A percentile compares a stretch with the other conserved stretches of the same genome.
Conservation (phyloP, 2,113 vertebrate species). For the Triplophysa siluroides region DNA sequence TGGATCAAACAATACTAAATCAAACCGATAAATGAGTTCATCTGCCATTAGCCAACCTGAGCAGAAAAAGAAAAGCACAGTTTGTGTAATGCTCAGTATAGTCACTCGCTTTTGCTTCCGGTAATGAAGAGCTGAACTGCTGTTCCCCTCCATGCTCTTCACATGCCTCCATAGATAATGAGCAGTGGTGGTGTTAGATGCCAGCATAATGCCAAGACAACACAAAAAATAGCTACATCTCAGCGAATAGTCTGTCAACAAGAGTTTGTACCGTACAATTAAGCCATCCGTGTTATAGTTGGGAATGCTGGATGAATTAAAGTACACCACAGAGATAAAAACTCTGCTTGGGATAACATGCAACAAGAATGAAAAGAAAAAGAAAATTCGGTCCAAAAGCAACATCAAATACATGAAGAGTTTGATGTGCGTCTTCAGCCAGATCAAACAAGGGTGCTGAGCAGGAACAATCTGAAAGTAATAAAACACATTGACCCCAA, state of each 20-base stretch:
- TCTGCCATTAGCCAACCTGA: neutral
- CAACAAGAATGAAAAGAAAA: slow-evolving; percentile 5
- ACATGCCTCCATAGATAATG: slow-evolving; percentile 57
- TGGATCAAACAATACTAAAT: neutral
- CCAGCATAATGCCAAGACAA: slow-evolving; percentile 42
- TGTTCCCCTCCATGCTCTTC: slow-evolving; percentile 31
- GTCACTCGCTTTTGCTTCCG: slow-evolving; percentile 42
- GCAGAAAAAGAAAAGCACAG: slow-evolving; percentile 32
- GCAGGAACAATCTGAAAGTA: slow-evolving; percentile 56
- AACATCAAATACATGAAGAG: slow-evolving; percentile 39
- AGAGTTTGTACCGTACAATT: neutral
- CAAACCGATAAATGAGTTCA: neutral
- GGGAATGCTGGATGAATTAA: neutral
- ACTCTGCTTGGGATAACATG: neutral
- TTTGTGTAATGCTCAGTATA: slow-evolving; percentile 38
- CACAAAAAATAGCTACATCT: neutral
- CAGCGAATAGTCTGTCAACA: neutral
- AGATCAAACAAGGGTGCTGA: slow-evolving; percentile 31
- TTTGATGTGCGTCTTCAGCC: slow-evolving; percentile 60
- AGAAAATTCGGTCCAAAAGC: neutral
- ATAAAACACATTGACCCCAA: slow-evolving; percentile 60
- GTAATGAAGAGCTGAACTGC: slow-evolving; percentile 22
- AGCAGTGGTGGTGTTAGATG: slow-evolving; percentile 43
- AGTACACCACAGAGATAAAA: neutral
- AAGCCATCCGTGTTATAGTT: neutral